phyloP scores from a whole-genome alignment of 2,888 invertebrate species.

The Leptinotarsa juncta region DNA sequence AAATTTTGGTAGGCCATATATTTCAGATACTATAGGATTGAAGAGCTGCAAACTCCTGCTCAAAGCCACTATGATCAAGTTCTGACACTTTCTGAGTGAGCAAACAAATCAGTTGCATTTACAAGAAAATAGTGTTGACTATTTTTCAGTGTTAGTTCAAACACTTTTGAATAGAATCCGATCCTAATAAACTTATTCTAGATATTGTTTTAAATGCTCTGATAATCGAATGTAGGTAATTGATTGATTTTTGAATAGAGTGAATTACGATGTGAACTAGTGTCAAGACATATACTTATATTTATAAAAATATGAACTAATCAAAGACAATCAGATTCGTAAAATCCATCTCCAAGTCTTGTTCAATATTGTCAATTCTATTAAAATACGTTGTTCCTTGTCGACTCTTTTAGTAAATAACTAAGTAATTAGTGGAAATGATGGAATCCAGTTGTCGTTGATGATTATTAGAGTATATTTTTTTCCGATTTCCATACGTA shows the following conservation, averaged over 20 bases:
- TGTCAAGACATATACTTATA: neutral
- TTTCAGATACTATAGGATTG: too few species aligned
- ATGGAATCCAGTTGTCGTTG: neutral
- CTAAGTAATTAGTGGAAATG: neutral
- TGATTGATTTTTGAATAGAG: neutral
- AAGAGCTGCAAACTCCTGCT: too few species aligned
- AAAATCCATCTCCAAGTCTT: neutral
- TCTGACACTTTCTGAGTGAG: too few species aligned
- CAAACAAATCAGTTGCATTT: too few species aligned
- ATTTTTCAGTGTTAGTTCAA: too few species aligned
- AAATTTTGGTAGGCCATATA: too few species aligned
- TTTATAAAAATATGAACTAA: neutral
- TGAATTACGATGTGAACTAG: neutral
- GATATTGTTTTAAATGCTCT: too few species aligned
- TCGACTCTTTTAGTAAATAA: neutral
- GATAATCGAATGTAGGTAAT: too few species aligned
- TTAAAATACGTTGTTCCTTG: neutral
- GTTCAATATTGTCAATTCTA: neutral
- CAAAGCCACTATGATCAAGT: too few species aligned
- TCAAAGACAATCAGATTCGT: conserved; percentile 3
- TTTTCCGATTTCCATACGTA: neutral
- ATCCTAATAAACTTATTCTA: too few species aligned
- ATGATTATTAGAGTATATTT: neutral
- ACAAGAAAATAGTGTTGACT: too few species aligned
- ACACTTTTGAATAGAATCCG: too few species aligned